A percentile compares a stretch with the other conserved stretches of the same genome.
These are phyloP conservation scores for Rhinatrema bivittatum DNA, from an alignment of 2,797 vertebrate genomes.

Conservation along the genomic window DNA sequence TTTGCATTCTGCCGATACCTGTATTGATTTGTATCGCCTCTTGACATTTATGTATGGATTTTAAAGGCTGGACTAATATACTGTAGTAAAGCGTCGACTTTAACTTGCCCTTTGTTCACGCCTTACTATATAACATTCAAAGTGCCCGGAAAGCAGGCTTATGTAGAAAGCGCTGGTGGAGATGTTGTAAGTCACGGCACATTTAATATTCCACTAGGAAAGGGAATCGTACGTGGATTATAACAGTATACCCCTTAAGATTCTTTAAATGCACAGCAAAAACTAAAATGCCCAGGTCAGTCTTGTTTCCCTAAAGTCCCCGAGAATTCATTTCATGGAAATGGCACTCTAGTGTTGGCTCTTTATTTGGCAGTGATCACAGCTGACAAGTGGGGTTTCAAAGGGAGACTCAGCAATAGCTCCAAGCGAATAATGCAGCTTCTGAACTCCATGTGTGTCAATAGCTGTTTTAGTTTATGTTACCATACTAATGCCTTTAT, in stretches of 20 bases:
- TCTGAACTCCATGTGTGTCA: slow-evolving; percentile 48
- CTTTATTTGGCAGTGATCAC: slow-evolving; percentile 18
- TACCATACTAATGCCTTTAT: slow-evolving; percentile 25
- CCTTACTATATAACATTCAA: no score
- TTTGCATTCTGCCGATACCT: no score
- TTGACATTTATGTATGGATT: no score
- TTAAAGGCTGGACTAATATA: no score
- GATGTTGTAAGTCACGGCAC: no score
- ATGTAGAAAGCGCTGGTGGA: no score
- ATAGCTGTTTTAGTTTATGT: slow-evolving; percentile 35
- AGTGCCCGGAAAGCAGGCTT: no score
- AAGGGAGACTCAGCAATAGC: slow-evolving; percentile 29
- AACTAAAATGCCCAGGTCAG: not conserved
- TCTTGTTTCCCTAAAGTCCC: not conserved
- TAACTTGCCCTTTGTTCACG: no score
- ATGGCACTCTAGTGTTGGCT: slow-evolving; percentile 23
- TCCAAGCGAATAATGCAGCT: slow-evolving; percentile 39
- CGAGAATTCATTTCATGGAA: not conserved
- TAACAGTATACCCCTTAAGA: not conserved
- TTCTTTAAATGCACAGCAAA: not conserved
- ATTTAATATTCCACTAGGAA: no score
- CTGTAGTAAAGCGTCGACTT: no score
- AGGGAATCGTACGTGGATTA: slow-evolving; percentile 6
- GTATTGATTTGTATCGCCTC: no score
- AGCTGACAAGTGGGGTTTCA: slow-evolving; percentile 43